Evolutionary conservation across 1,140 invertebrate genomes (phyloP), one percentile per base, ranked within the genome.

Genomic region (Cydia pomonella): DNA sequence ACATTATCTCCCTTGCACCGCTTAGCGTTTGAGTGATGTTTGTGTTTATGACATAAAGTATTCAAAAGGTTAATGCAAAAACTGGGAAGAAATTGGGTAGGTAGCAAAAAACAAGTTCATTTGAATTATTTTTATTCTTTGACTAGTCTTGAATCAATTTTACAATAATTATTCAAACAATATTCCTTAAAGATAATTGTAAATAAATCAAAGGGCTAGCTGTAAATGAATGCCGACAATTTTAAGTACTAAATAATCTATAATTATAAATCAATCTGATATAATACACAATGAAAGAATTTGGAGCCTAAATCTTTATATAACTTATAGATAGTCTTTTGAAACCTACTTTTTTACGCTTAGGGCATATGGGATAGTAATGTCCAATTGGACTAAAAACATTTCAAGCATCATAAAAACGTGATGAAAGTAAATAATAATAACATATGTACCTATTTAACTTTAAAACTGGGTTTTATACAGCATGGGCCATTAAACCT

Each of bases 81-180:
- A n/a, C 53, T 21, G 53, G 53, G 16, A 21, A 59, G 7, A 6
- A 59, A 10, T 59, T 10, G 6, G n/a, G 21, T 23, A 23, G 21
- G n/a, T 21, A 59, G n/a, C 53, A 63, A 79, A 78, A 76, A 75
- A 47, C 77, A 80, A 78, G n/a, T 75, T 72, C 74, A 64, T 75
- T 63, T 77, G 41, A 29, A 76, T 66, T 59, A 77, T 78, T 76
- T 80, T 76, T 77, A 87, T 90, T 88, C 88, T 87, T 86, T 90
- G 88, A 90, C 87, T 88, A 90, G 88, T 87, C 79, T 82, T 84
- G 78, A 87, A 87, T 87, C 72, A 81, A 85, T 83, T 85, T 83
- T 82, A 77, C 72, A 78, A 76, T 72, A 77, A 79, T 79, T 77
- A 79, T 72, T 64, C 72, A 77, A 82, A 82, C 74, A 81, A 74